Evolutionary conservation across 1,140 invertebrate species (phyloP), one percentile per base, ranked within the genome.

Genomic region (Tetramorium simillimum): DNA sequence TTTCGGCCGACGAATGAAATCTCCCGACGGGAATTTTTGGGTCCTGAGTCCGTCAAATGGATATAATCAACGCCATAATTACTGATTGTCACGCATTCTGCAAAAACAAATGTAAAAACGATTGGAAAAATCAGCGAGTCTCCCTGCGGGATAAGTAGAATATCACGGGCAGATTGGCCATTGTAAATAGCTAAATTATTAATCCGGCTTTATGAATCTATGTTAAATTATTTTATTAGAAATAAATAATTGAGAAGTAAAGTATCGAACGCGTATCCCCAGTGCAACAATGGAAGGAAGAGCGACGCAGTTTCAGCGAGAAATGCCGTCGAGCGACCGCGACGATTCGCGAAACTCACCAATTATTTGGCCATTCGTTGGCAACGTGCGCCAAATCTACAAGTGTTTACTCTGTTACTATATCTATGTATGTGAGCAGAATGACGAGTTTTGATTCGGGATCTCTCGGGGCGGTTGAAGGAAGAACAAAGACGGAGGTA

Each of bases 361-460:
- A 95, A 95, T 95, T 95, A 94, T 95, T 95, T 90, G 93, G 84
- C 93, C 93, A 95, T 95, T 95, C 93, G 92, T 91, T 90, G 91
- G 92, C 94, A 95, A 95, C 94, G 94, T 95, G 94, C 92, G 88
- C 93, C 91, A 95, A 95, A 95, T 95, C 94, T 94, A 95, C 93
- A 95, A 95, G 93, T 95, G 93, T 95, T 94, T 95, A 92, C 90
- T 89, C 91, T 86, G 21, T 40, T 65, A 56, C 73, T 72, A 82
- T 77, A 70, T 49, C 67, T 76, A 62, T 43, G 60, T 82, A 37
- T 51, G 51, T 21, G 58, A 73, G 28, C 75, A 24, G 65, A 85
- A 60, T 67, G 43, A 72, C 53, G 70, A 86, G 76, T 76, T 86
- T 82, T 62, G 53, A 86, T 86, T 58, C 62, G 49, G 40, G 51